A percentile compares a stretch with the other conserved stretches of the same genome.
Evolutionary conservation across 2,888 invertebrate genomes (phyloP).

Genomic region (Nebria brevicollis): DNA sequence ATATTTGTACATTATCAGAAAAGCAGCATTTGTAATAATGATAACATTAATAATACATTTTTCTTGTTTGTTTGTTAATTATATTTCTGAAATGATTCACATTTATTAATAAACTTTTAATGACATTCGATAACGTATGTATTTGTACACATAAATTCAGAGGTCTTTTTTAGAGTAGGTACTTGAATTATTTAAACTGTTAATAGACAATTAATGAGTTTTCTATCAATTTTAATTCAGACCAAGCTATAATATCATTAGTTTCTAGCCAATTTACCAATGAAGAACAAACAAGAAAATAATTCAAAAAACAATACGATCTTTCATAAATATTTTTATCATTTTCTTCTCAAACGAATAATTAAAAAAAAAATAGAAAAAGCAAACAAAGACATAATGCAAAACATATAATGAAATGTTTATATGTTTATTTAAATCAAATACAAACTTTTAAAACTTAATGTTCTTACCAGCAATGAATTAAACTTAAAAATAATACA

Average conservation of each 20-base stretch:
- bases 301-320: background rate
- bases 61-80: conserved; percentile 13
- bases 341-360: too few relatives aligned
- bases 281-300: conserved; percentile 8
- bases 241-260: conserved; percentile 6
- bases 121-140: conserved; percentile 2
- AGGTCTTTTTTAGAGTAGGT: too few relatives aligned
- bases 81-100: background rate
- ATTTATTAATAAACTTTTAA: conserved; percentile 18
- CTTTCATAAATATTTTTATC: too few relatives aligned
- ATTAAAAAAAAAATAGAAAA: too few relatives aligned
- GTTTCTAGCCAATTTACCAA: background rate
- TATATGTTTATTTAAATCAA: background rate
- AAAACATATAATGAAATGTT: too few relatives aligned
- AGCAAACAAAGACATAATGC: too few relatives aligned
- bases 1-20: conserved; percentile 42
- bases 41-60: conserved; percentile 43
- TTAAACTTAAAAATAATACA: conserved; percentile 20
- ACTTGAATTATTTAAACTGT: too few relatives aligned
- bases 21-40: conserved; percentile 25
- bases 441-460: conserved; percentile 41
- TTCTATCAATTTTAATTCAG: too few relatives aligned
- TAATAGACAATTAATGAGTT: too few relatives aligned
- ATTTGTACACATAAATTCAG: conserved; percentile 3
- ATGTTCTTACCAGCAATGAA: conserved; percentile 7